Evolutionary conservation across 2,113 vertebrate species (phyloP), one percentile per base, ranked within the genome.

Genomic region (Cichladusa arquata): DNA sequence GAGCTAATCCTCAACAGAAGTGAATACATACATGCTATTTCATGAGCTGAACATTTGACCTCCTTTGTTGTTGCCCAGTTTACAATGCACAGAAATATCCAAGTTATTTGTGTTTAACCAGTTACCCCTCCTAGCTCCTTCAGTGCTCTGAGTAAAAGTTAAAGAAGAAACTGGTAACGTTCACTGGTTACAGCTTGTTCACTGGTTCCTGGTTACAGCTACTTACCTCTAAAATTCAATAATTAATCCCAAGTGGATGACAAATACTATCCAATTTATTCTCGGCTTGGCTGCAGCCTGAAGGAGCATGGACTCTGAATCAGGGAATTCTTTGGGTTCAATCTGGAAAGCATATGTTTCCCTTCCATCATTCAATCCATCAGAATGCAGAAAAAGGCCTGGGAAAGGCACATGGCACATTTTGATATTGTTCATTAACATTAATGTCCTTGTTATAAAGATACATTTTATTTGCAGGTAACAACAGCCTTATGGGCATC

Each of bases 311-410:
- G 96, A 86, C 83, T 96, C 95, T 92, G 92, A 92, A 92, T 96
- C 88, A 97, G 97, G 67, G 95, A 92, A 88, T 70, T 94, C 81
- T 82, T 95, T 76, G 86, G 94, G 86, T 95, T 95, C 97, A 97
- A 97, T 98, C 98, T 98, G 98, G 98, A 98, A 97, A 96, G 96
- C 98, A 98, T 90, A 98, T 98, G 98, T 97, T 98, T 97, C 90
- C 81, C 87, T 95, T 97, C 97, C 97, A 96, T 97, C 97, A 96
- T 97, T 97, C 96, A 97, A 97, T 97, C 96, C 95, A 97, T 97
- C 98, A 97, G 96, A 95, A 97, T 42, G 28, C 78, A 73, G 60
- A 94, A 77, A 95, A 94, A 95, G 72, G 44, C 87, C 77, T 67
- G 53, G 86, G 91, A 97, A 97, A 97, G 96, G 95, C 70, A 72